Conservation (phyloP, 2,113 vertebrate genomes). For the Rutilus rutilus region DNA sequence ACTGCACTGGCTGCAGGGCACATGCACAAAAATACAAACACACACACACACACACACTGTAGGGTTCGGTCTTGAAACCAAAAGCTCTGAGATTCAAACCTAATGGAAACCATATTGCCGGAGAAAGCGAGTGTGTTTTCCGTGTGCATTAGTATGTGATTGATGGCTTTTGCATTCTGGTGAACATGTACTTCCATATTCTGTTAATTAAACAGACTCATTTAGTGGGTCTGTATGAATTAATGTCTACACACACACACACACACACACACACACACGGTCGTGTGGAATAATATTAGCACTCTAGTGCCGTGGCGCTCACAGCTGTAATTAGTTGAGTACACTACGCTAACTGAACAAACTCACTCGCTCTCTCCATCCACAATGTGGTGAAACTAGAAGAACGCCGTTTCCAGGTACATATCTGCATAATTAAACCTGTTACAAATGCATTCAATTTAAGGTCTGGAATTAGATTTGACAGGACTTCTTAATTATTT, state of each 20-base stretch:
- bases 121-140: constrained; percentile 42
- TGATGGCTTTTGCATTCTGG: constrained; percentile 60
- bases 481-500: constrained; percentile 25
- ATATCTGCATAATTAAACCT: constrained; percentile 47
- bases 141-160: constrained; percentile 31
- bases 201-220: constrained; percentile 56
- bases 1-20: constrained; percentile 36
- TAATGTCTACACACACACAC: constrained; percentile 49
- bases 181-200: constrained; percentile 53
- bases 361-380: constrained; percentile 39
- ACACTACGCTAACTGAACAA: constrained; percentile 76
- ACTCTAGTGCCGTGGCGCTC: constrained; percentile 61
- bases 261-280: constrained; percentile 23
- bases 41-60: constrained; percentile 18
- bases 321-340: constrained; percentile 75
- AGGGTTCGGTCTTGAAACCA: constrained; percentile 23
- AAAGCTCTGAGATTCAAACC: constrained; percentile 64
- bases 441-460: constrained; percentile 32
- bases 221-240: constrained; percentile 60
- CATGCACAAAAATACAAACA: constrained; percentile 37
- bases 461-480: constrained; percentile 24
- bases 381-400: constrained; percentile 56
- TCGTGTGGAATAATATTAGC: constrained; percentile 51
- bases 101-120: constrained; percentile 66
- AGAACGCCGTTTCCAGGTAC: constrained; percentile 67